Conservation (phyloP, 2,888 invertebrate genomes). For the Pinctada fucata region DNA sequence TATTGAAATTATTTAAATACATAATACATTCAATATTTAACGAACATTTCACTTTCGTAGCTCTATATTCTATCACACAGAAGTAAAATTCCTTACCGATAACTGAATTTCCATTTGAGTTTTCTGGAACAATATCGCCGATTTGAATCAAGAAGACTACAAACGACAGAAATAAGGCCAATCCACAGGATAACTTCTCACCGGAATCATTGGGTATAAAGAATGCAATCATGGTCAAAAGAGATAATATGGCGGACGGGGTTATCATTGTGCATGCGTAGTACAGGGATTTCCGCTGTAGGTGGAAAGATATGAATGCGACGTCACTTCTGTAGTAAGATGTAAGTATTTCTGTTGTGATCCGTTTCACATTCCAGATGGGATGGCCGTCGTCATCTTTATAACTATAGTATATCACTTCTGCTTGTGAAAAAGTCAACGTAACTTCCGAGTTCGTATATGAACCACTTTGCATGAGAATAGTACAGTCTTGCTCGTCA, state of each 20-base stretch:
- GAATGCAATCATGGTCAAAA: conserved; percentile 3
- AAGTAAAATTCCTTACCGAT: not conserved
- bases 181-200: conserved; percentile 10
- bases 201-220: conserved; percentile 5
- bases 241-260: not conserved
- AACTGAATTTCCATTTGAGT: conserved; percentile 2
- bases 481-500: not conserved
- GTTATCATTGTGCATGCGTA: conserved; percentile 8
- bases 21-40: too few relatives aligned
- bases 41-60: too few relatives aligned
- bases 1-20: too few relatives aligned
- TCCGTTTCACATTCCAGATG: not conserved
- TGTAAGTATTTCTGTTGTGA: not conserved
- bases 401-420: not conserved
- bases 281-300: conserved; percentile 7
- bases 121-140: not conserved
- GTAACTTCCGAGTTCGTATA: not conserved
- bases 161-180: conserved; percentile 9
- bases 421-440: not conserved
- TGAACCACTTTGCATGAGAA: not conserved
- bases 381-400: not conserved
- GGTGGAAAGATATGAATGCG: not conserved
- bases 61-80: too few relatives aligned
- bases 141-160: conserved; percentile 10
- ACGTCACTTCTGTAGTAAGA: not conserved